These are phyloP conservation scores for Dicaeum eximium DNA, from an alignment of 2,113 vertebrate genomes.

Conservation along the genomic window DNA sequence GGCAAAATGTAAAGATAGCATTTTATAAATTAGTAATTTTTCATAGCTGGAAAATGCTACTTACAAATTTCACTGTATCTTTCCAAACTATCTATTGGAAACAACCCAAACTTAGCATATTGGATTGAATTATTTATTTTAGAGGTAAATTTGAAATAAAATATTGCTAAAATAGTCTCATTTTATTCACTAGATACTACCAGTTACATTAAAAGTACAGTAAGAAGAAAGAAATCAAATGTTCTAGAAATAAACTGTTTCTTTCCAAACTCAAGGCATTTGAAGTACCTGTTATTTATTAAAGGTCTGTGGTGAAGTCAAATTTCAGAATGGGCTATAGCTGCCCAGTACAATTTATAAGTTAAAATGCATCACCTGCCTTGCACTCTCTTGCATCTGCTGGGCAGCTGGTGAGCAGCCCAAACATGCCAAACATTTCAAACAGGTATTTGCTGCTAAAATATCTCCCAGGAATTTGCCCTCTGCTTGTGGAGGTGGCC, in stretches of 20 bases:
- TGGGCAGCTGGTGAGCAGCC: background rate
- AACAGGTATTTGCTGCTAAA: background rate
- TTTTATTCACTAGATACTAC: background rate
- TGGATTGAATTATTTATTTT: background rate
- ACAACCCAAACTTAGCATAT: background rate
- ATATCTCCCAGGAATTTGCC: background rate
- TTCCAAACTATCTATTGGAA: background rate
- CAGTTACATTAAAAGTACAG: background rate
- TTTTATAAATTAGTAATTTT: background rate
- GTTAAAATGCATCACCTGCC: background rate
- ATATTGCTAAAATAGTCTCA: background rate
- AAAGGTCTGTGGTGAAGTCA: background rate
- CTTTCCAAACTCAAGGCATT: background rate
- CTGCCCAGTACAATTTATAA: background rate
- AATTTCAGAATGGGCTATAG: background rate
- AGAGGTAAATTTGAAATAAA: background rate
- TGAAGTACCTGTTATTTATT: background rate
- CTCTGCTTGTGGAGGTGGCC: background rate
- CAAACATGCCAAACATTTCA: background rate
- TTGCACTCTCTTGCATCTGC: background rate
- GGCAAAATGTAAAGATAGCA: background rate
- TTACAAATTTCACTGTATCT: background rate
- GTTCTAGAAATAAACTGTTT: background rate
- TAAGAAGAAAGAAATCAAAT: background rate
- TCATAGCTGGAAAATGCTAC: background rate